Percentiles rank a stretch among this genome's conserved stretches.
These are phyloP conservation scores for Sus cebifrons DNA, from an alignment of 2,797 vertebrate genomes.

Conservation along the genomic window DNA sequence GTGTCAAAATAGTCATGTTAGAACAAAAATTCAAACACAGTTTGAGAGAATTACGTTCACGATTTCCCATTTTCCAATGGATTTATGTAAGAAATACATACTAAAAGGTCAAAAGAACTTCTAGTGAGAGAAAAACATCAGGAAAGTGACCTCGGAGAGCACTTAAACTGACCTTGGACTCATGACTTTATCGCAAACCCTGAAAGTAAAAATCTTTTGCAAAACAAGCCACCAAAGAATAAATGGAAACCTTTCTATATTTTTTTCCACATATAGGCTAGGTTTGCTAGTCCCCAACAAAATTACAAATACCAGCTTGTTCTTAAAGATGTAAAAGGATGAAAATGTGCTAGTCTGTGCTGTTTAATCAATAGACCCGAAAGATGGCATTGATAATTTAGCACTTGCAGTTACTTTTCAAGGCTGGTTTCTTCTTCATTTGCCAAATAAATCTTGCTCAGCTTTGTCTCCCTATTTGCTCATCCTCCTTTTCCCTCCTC, in stretches of 20 bases:
- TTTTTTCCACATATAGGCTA: background rate
- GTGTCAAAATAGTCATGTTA: constrained; percentile 39
- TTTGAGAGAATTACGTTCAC: constrained; percentile 21
- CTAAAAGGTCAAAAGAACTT: background rate
- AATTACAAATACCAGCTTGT: constrained; percentile 28
- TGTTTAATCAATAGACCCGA: background rate
- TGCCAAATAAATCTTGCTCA: background rate
- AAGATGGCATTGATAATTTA: background rate
- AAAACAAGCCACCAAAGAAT: background rate
- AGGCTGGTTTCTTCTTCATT: background rate
- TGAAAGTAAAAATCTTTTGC: constrained; percentile 12
- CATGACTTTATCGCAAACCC: background rate
- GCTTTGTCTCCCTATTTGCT: background rate
- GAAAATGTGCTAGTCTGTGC: background rate
- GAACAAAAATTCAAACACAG: constrained; percentile 68
- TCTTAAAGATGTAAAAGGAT: background rate
- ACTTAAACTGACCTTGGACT: background rate
- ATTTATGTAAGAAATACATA: background rate
- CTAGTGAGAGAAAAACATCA: background rate
- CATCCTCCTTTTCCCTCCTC: background rate
- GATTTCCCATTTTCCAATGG: background rate
- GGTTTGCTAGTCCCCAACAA: background rate
- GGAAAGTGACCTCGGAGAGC: background rate
- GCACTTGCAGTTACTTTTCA: background rate
- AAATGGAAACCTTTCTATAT: constrained; percentile 14